Conservation (phyloP, 2,888 invertebrate species). For the Erannis defoliaria region DNA sequence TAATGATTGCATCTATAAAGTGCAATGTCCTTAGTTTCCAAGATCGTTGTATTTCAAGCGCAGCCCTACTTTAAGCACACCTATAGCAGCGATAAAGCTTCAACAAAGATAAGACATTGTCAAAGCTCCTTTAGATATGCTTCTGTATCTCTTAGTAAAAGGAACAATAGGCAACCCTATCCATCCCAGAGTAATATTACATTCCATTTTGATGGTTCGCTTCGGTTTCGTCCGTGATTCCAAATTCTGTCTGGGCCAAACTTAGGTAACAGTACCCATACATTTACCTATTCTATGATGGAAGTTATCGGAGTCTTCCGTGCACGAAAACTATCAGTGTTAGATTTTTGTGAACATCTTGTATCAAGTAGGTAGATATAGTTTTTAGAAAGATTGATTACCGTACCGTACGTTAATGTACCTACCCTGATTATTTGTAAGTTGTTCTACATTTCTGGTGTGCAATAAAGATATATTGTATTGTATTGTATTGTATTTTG, state of each 20-base stretch:
- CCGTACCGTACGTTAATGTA: too few species aligned
- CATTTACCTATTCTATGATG: not conserved
- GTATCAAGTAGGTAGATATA: not conserved
- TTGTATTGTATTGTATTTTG: too few species aligned
- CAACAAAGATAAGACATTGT: constrained; percentile 6
- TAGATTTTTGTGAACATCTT: not conserved
- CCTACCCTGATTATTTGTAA: too few species aligned
- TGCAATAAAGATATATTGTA: too few species aligned
- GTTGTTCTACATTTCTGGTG: too few species aligned
- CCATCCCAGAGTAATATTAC: constrained; percentile 25
- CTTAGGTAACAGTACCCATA: not conserved
- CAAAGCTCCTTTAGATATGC: constrained; percentile 1
- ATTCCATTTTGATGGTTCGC: constrained; percentile 30
- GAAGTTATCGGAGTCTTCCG: not conserved
- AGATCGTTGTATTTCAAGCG: too few species aligned
- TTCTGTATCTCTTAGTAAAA: not conserved
- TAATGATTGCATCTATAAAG: too few species aligned
- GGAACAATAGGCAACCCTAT: constrained; percentile 11
- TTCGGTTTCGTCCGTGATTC: constrained; percentile 6
- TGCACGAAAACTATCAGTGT: not conserved
- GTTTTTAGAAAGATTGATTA: not conserved
- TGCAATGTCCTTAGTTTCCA: too few species aligned
- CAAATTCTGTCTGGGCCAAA: not conserved
- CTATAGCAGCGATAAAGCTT: not conserved
- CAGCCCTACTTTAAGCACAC: not conserved